A percentile compares a stretch with the other conserved stretches of the same genome.
Evolutionary conservation across 2,797 vertebrate species (phyloP).

Genomic region (Florisuga fusca): DNA sequence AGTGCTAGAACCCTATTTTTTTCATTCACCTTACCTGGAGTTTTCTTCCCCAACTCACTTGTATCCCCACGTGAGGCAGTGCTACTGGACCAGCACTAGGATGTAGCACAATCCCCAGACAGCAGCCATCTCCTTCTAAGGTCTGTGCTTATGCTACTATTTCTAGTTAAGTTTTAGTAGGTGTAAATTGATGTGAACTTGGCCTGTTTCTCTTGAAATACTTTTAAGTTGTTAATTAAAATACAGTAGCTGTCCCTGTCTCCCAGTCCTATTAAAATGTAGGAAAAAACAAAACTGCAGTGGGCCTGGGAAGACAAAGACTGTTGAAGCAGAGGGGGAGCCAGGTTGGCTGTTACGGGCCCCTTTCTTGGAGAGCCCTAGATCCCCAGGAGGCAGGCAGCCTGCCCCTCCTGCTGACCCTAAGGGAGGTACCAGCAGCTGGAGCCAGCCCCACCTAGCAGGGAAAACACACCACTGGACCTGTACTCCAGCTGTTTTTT

Average conservation of each 20-base stretch:
- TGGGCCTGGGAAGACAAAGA: no score
- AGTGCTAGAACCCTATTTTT: not conserved
- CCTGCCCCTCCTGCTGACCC: not conserved
- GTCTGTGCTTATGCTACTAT: not conserved
- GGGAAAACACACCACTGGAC: accelerated
- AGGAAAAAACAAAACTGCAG: accelerated
- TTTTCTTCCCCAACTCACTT: not conserved
- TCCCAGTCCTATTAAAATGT: not conserved
- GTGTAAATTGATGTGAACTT: no score
- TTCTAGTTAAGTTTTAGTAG: not conserved
- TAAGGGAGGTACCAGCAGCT: not conserved
- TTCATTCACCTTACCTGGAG: not conserved
- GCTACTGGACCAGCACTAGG: accelerated
- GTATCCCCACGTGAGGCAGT: accelerated
- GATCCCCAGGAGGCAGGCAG: not conserved
- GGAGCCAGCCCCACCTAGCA: not conserved
- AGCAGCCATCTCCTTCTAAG: accelerated
- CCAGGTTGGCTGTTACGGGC: no score
- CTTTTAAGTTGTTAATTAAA: no score
- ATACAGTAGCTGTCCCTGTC: accelerated
- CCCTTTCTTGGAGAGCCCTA: accelerated
- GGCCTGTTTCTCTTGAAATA: accelerated
- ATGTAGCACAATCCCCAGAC: accelerated
- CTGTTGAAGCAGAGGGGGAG: accelerated
- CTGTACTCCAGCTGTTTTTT: accelerated